A percentile compares a stretch with the other conserved stretches of the same genome.
Evolutionary conservation across 2,113 vertebrate genomes (phyloP).

Genomic region (Pollimyrus isidori): DNA sequence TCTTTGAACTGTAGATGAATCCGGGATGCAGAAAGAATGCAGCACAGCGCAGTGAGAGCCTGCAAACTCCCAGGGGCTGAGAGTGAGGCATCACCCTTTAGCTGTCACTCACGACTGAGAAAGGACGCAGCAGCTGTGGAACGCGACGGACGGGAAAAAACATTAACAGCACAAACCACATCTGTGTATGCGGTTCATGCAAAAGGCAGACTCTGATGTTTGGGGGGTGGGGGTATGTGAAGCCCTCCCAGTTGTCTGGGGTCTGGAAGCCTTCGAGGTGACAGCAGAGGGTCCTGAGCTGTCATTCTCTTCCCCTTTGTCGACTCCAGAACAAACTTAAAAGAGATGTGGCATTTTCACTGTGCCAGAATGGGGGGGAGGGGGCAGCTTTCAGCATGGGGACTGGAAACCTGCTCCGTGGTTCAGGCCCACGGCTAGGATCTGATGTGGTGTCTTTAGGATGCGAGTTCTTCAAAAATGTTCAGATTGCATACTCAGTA

Average conservation of each 20-base stretch:
- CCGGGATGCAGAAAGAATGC: not conserved
- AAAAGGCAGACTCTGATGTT: constrained; percentile 21
- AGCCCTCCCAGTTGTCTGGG: constrained; percentile 32
- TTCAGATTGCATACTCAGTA: not conserved
- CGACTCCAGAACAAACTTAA: constrained; percentile 5
- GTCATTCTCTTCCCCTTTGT: not conserved
- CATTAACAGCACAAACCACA: constrained; percentile 24
- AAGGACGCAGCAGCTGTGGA: not conserved
- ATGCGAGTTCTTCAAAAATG: not conserved
- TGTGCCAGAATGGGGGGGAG: not conserved
- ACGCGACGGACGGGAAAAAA: not conserved
- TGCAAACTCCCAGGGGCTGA: not conserved
- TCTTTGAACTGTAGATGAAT: not conserved
- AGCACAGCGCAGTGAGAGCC: not conserved
- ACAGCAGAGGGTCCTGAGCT: constrained; percentile 1
- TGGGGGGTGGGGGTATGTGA: constrained; percentile 30
- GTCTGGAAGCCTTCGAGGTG: not conserved
- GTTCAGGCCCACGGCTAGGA: not conserved
- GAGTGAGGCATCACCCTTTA: not conserved
- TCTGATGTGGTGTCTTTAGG: not conserved
- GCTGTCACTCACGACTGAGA: not conserved
- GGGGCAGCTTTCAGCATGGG: not conserved
- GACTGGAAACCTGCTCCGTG: not conserved
- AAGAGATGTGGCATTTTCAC: not conserved
- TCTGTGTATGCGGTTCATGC: not conserved